Conservation (phyloP, 2,113 vertebrate genomes). For the Gambusia holbrooki region DNA sequence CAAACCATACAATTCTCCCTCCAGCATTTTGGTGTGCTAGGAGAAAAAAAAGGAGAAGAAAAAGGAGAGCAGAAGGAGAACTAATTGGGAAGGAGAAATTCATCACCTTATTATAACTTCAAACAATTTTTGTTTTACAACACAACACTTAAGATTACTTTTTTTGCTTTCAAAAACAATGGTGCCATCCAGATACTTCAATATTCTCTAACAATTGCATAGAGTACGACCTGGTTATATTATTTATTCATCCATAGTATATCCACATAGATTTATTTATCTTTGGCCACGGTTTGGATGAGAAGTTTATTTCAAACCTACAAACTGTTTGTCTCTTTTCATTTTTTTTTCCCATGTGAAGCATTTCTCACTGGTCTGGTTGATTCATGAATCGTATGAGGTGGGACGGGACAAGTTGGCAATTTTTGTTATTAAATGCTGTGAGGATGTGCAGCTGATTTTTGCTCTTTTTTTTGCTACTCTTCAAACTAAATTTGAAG, state of each 20-base stretch:
- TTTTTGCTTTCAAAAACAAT: constrained; percentile 62
- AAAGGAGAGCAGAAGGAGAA: constrained; percentile 6
- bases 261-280: constrained; percentile 76
- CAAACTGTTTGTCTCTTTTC: constrained; percentile 61
- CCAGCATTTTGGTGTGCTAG: constrained; percentile 33
- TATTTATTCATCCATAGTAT: constrained; percentile 73
- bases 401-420: constrained; percentile 13
- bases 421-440: constrained; percentile 30
- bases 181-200: constrained; percentile 75
- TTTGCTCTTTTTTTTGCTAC: constrained; percentile 10
- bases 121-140: constrained; percentile 65
- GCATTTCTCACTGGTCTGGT: constrained; percentile 53
- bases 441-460: constrained; percentile 59
- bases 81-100: constrained; percentile 4
- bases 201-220: constrained; percentile 34
- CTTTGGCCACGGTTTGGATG: constrained; percentile 37
- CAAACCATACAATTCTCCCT: constrained; percentile 46
- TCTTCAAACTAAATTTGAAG: background rate
- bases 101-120: constrained; percentile 64
- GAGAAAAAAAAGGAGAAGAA: constrained; percentile 8
- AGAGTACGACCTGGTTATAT: constrained; percentile 65
- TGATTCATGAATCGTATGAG: constrained; percentile 17
- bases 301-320: constrained; percentile 48
- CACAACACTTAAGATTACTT: constrained; percentile 45
- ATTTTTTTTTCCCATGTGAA: constrained; percentile 48